phyloP scores from a whole-genome alignment of 2,113 vertebrate species.

The Chinchilla lanigera region DNA sequence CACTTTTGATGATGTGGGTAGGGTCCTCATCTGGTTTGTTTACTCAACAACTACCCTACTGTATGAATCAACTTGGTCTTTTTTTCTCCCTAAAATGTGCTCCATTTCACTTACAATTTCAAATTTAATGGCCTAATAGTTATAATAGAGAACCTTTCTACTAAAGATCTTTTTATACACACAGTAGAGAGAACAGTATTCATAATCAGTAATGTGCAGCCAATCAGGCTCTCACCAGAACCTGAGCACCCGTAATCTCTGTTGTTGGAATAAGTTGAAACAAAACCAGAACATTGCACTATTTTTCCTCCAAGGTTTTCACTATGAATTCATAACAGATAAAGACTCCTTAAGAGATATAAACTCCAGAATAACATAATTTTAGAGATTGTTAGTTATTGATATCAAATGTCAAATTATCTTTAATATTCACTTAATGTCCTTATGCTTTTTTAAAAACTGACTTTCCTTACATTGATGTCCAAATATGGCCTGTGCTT shows the following conservation, averaged over 20 bases:
- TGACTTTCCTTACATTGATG: not conserved
- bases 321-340: not conserved
- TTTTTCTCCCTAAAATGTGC: not conserved
- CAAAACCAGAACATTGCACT: not conserved
- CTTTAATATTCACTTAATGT: not conserved
- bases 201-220: not conserved
- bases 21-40: not conserved
- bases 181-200: not conserved
- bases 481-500: not conserved
- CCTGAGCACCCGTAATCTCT: not conserved
- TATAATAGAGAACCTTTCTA: not conserved
- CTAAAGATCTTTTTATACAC: not conserved
- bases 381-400: not conserved
- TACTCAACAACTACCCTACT: not conserved
- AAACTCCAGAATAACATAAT: not conserved
- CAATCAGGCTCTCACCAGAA: not conserved
- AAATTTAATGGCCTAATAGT: not conserved
- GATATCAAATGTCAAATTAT: not conserved
- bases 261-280: not conserved
- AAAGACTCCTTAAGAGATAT: not conserved
- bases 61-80: not conserved
- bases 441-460: not conserved
- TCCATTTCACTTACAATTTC: not conserved
- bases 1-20: not conserved
- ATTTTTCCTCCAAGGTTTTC: conserved; percentile 31